Evolutionary conservation across 2,797 vertebrate genomes (phyloP).

Genomic region (Amblyraja radiata): DNA sequence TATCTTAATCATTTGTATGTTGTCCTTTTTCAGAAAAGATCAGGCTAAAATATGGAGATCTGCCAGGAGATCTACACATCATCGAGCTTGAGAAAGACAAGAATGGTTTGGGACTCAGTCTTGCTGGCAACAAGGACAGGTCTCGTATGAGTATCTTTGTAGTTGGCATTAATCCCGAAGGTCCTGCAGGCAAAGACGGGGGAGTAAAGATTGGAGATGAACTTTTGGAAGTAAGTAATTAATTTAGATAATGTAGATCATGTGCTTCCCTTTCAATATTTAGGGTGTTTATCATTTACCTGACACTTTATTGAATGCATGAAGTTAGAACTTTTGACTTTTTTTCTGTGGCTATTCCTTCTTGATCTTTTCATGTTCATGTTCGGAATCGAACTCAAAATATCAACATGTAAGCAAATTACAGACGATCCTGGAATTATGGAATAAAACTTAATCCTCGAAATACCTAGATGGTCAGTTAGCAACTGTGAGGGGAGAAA

Average conservation of each 20-base stretch:
- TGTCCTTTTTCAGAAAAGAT: conserved; percentile 69
- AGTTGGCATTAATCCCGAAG: conserved; percentile 79
- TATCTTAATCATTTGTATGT: background rate
- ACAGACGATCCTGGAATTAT: too few species aligned
- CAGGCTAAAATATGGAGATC: conserved; percentile 82
- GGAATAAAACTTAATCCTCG: too few species aligned
- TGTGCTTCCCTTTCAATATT: background rate
- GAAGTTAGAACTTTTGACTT: background rate
- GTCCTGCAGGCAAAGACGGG: conserved; percentile 72
- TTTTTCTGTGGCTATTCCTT: background rate
- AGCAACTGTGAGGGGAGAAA: too few species aligned
- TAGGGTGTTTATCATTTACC: background rate
- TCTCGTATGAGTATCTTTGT: conserved; percentile 87
- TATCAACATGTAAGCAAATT: too few species aligned
- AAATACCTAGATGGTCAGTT: too few species aligned
- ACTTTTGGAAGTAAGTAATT: conserved; percentile 76
- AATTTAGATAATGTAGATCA: background rate
- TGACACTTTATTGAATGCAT: too few species aligned
- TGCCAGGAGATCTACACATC: conserved; percentile 77
- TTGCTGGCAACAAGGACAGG: conserved; percentile 87
- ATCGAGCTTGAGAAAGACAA: conserved; percentile 90
- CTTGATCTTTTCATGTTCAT: background rate
- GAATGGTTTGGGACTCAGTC: conserved; percentile 83
- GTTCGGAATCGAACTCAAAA: background rate
- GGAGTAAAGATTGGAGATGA: conserved; percentile 79